Conservation (phyloP, 2,113 vertebrate genomes). For the Steatornis caripensis region DNA sequence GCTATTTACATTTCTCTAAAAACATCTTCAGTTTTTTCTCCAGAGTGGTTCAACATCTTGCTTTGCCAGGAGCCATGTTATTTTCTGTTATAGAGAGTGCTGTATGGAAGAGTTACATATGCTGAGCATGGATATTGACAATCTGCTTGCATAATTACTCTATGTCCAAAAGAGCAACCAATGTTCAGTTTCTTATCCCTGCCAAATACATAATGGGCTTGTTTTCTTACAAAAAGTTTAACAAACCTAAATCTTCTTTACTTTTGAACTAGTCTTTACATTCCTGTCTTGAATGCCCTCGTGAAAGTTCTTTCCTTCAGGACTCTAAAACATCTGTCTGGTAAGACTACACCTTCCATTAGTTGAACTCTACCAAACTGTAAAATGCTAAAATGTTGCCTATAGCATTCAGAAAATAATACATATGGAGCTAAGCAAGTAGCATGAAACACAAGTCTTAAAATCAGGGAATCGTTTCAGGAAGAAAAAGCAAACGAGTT, state of each 20-base stretch:
- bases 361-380: not conserved
- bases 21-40: not conserved
- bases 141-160: constrained; percentile 39
- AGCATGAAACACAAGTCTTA: not conserved
- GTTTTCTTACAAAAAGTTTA: not conserved
- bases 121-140: constrained; percentile 46
- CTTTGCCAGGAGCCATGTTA: not conserved
- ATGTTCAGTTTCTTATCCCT: constrained; percentile 39
- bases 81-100: not conserved
- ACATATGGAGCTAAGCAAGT: not conserved
- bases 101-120: not conserved
- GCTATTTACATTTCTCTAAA: not conserved
- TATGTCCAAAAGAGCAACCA: constrained; percentile 28
- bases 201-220: not conserved
- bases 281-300: not conserved
- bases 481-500: not conserved
- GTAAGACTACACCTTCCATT: not conserved
- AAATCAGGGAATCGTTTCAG: not conserved
- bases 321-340: not conserved
- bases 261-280: not conserved
- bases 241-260: not conserved
- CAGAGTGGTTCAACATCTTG: not conserved
- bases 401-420: not conserved
- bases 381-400: not conserved
- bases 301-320: not conserved